Evolutionary conservation across 2,888 invertebrate genomes (phyloP).

Genomic region (Plagiodera versicolora): DNA sequence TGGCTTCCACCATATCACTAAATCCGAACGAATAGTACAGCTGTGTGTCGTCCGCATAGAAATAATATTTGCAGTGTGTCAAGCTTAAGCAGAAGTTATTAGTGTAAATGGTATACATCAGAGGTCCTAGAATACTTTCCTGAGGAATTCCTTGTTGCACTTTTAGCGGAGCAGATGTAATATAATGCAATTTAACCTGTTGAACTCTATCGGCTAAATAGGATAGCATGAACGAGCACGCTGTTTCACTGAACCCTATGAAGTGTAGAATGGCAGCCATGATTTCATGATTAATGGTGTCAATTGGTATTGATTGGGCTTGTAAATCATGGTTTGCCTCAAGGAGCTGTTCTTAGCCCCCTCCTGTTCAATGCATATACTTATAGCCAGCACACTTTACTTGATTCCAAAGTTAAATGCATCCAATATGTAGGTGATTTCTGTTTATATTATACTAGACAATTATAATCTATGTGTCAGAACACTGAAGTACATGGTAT

Average conservation of each 20-base stretch:
- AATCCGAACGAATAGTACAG: not conserved
- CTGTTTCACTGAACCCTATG: not conserved
- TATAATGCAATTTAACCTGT: not conserved
- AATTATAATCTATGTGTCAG: not conserved
- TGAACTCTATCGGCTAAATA: not conserved
- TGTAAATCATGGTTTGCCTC: not conserved
- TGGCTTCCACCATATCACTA: not conserved
- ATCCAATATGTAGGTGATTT: conserved; percentile 2
- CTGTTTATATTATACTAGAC: not conserved
- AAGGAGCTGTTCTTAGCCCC: not conserved
- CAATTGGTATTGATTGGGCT: no score
- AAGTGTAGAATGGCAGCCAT: conserved; percentile 1
- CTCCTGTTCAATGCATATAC: not conserved
- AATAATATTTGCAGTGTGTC: not conserved
- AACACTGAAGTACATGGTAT: not conserved
- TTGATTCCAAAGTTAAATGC: not conserved
- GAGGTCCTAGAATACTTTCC: conserved; percentile 12
- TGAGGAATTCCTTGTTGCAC: conserved; percentile 12
- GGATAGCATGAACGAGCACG: not conserved
- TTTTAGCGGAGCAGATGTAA: not conserved
- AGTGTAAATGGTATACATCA: not conserved
- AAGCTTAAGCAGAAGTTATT: not conserved
- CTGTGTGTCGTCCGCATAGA: not conserved
- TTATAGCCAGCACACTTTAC: not conserved
- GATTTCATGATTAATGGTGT: not conserved